Percentiles rank a stretch among this genome's conserved stretches.
Conservation (phyloP, 2,113 vertebrate species). For the Perca schrenkii region DNA sequence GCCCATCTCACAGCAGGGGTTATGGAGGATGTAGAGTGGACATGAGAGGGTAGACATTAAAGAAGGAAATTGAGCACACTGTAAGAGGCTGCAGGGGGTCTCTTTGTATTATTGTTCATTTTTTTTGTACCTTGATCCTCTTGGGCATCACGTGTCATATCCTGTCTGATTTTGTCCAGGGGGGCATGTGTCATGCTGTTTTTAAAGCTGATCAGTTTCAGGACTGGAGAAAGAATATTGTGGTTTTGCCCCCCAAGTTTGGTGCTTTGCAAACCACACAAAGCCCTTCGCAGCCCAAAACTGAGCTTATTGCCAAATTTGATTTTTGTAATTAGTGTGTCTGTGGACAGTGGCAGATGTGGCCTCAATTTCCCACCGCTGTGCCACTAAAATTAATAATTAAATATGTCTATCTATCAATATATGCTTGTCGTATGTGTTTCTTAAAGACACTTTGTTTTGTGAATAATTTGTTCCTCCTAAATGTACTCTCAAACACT, state of each 20-base stretch:
- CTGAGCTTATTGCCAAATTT: conserved; percentile 31
- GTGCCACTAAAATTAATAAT: conserved; percentile 3
- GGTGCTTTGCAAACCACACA: conserved; percentile 57
- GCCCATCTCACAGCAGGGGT: conserved; percentile 28
- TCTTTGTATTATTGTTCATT: neutral
- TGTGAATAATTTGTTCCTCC: neutral
- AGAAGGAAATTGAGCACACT: conserved; percentile 69
- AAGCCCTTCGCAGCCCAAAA: conserved; percentile 38
- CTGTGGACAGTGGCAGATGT: conserved; percentile 47
- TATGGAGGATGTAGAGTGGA: conserved; percentile 58
- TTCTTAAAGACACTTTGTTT: neutral
- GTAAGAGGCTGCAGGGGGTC: conserved; percentile 25
- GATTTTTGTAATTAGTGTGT: conserved; percentile 47
- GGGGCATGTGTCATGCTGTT: conserved; percentile 74
- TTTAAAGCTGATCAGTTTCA: conserved; percentile 67
- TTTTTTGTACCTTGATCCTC: conserved; percentile 48
- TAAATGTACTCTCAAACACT: neutral
- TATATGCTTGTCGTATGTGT: neutral
- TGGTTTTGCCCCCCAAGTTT: conserved; percentile 38
- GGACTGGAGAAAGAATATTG: conserved; percentile 50
- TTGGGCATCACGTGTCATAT: conserved; percentile 62
- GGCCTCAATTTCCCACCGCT: conserved; percentile 49
- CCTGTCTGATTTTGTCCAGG: conserved; percentile 71
- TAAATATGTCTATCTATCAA: neutral
- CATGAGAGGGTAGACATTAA: conserved; percentile 35